Evolutionary conservation across 2,797 vertebrate species (phyloP).

Genomic region (Trachurus trachurus): DNA sequence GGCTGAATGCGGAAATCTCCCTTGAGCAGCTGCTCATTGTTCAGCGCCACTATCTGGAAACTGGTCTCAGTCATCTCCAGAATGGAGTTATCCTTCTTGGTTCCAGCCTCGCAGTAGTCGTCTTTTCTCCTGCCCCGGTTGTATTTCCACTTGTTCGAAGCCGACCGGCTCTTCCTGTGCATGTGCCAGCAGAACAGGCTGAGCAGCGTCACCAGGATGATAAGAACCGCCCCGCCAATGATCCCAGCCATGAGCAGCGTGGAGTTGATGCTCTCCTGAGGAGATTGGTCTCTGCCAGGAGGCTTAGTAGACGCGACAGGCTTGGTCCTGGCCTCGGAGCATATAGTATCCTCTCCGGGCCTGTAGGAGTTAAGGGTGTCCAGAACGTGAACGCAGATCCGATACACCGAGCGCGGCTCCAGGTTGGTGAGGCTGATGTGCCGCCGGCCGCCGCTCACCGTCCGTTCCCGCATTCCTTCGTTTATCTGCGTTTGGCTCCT

Average conservation of each 20-base stretch:
- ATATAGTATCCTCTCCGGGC: conserved; percentile 94
- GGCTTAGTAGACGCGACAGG: conserved; percentile 84
- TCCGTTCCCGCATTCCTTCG: conserved; percentile 92
- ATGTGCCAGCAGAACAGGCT: conserved; percentile 95
- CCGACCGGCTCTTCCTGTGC: conserved; percentile 97
- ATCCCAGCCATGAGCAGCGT: conserved; percentile 93
- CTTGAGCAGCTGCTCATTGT: conserved; percentile 99
- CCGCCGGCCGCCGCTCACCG: conserved; percentile 91
- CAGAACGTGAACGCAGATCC: conserved; percentile 95
- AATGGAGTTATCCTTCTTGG: conserved; percentile 99
- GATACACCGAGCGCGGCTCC: conserved; percentile 94
- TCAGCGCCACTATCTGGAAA: conserved; percentile 99
- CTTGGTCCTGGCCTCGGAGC: conserved; percentile 95
- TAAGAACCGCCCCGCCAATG: conserved; percentile 94
- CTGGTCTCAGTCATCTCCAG: conserved; percentile 99
- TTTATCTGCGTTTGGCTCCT: conserved; percentile 94
- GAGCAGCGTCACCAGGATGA: conserved; percentile 93
- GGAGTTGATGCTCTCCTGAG: conserved; percentile 92
- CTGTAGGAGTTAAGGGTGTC: conserved; percentile 93
- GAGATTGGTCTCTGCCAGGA: conserved; percentile 91
- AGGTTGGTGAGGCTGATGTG: conserved; percentile 89
- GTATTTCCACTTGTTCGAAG: conserved; percentile 97
- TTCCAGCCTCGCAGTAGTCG: conserved; percentile 98
- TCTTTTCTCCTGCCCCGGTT: conserved; percentile 99
- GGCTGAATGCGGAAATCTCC: conserved; percentile 99